Evolutionary conservation across 2,888 invertebrate genomes (phyloP).

Genomic region (Quadriops clusia): DNA sequence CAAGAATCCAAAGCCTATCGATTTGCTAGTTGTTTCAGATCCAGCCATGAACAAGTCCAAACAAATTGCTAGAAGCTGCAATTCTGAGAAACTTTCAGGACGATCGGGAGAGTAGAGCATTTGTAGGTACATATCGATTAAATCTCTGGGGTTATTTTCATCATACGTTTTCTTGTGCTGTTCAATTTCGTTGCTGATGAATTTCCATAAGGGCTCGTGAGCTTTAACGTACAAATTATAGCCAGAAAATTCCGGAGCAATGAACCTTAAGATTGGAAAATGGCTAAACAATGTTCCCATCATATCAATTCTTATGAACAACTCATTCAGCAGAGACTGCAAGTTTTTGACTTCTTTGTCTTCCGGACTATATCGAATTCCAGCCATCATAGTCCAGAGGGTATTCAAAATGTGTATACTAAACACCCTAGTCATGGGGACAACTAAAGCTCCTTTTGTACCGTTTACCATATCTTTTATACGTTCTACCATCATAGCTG

Average conservation of each 20-base stretch:
- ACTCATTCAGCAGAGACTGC: conserved; percentile 54
- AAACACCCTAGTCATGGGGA: conserved; percentile 60
- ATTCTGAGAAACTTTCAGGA: conserved; percentile 50
- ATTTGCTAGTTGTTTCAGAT: conserved; percentile 74
- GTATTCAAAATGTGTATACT: conserved; percentile 68
- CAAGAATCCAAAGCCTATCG: conserved; percentile 63
- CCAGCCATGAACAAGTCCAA: conserved; percentile 82
- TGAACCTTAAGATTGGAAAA: conserved; percentile 54
- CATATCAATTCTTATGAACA: conserved; percentile 69
- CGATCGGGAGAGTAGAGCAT: conserved; percentile 49
- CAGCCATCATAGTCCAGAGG: conserved; percentile 75
- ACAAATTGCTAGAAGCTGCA: conserved; percentile 66
- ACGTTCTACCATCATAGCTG: conserved; percentile 49
- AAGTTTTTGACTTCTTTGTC: conserved; percentile 57
- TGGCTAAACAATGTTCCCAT: conserved; percentile 70
- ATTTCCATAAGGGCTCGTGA: conserved; percentile 60
- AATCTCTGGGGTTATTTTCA: conserved; percentile 53
- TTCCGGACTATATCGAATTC: conserved; percentile 56
- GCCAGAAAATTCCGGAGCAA: conserved; percentile 66
- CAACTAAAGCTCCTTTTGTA: conserved; percentile 38
- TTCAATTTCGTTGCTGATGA: conserved; percentile 57
- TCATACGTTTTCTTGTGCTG: conserved; percentile 56
- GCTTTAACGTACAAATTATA: conserved; percentile 61
- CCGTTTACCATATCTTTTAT: conserved; percentile 35
- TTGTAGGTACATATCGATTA: conserved; percentile 72